A percentile compares a stretch with the other conserved stretches of the same genome.
These are phyloP conservation scores for Aricia agestis DNA, from an alignment of 1,140 invertebrate genomes.

Conservation along the genomic window DNA sequence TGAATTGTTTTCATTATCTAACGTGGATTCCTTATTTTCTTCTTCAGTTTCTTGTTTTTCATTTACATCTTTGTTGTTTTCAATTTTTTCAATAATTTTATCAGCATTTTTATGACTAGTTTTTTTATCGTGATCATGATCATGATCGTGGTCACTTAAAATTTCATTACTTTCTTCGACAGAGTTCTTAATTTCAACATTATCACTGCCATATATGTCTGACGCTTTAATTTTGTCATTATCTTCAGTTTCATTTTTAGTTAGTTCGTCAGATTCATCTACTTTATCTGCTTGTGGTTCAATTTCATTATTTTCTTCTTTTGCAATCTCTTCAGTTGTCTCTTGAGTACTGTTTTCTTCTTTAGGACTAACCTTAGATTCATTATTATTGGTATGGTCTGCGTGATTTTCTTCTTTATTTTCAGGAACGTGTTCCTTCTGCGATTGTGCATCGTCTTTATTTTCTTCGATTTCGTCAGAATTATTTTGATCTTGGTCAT, in stretches of 20 bases:
- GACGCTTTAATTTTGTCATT: background rate
- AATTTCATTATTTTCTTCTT: conserved; percentile 24
- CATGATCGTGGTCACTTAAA: conserved; percentile 27
- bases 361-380: conserved; percentile 11
- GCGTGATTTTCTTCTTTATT: conserved; percentile 27
- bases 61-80: background rate
- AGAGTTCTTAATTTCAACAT: background rate
- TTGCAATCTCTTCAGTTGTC: conserved; percentile 19
- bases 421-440: conserved; percentile 24
- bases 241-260: conserved; percentile 28
- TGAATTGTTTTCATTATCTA: conserved; percentile 5
- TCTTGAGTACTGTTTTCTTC: conserved; percentile 24
- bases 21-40: background rate
- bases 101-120: background rate
- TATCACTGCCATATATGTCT: conserved; percentile 8
- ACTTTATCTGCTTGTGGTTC: conserved; percentile 17
- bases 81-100: background rate
- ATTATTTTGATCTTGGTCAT: conserved; percentile 32
- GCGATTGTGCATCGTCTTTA: conserved; percentile 28
- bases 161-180: conserved; percentile 24
- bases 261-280: conserved; percentile 20
- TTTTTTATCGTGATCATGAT: conserved; percentile 32
- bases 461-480: conserved; percentile 25
- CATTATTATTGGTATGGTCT: conserved; percentile 23
- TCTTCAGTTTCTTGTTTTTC: conserved; percentile 6